Base-by-base conservation (phyloP, 2,113 vertebrate species). In the Eleginops maclovinus region DNA sequence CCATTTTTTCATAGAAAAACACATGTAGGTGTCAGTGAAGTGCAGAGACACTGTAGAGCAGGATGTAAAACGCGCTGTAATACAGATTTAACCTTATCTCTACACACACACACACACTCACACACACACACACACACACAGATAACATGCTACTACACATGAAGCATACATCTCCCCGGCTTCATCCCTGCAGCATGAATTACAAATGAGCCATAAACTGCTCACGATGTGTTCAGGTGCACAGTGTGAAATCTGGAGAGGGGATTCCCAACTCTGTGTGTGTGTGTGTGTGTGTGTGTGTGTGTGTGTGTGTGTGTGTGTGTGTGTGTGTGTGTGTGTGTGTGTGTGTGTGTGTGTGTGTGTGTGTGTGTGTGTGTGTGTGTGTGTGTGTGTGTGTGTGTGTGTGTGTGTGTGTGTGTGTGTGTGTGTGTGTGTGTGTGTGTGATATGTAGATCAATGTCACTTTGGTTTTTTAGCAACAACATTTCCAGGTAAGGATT, bases 101-200 rank as follows among this genome's bases (percentile, higher is more conserved):
- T n/a, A 31, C 28, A 31, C 28, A 31, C 28, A 31, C 28, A 49
- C 47, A 49, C 15, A 16, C 3, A 17, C 14, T 3, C 6, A 17
- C 16, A 17, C 47, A 49, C 6, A 7, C 47, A 16, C 14, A 40
- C 26, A 21, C 8, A 53, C 22, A 4, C 24, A 22, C 15, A 24
- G 24, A 26, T 51, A 46, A 40, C 63, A 44, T 26, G 26, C 59
- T 65, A 5, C 63, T 40, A 5, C 15, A 65, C 26, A 56, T 19
- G 26, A 46, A 56, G 15, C 44, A 10, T 13, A 43, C 17, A 8
- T 43, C 4, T 58, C 51, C 8, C n/a, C 13, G 8, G 26, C 64
- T 21, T 4, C 22, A 60, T 73, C 59, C 63, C 71, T 49, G 67
- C 68, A 49, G 72, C 67, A 31, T 81, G 67, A 79, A 74, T 86